Conservation (phyloP, 2,888 invertebrate genomes). For the Pristionchus mayeri region DNA sequence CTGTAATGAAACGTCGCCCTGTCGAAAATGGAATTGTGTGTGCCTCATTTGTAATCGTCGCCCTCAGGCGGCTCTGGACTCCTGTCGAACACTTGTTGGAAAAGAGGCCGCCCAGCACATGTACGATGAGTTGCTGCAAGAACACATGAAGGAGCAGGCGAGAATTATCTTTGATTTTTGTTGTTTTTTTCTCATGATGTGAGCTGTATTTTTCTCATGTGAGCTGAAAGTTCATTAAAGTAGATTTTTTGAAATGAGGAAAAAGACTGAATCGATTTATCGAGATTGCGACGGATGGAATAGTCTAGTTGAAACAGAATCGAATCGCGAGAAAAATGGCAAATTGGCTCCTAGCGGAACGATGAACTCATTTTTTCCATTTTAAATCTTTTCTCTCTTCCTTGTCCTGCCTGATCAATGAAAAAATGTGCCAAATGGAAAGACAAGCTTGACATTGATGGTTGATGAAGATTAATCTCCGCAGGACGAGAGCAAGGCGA, state of each 20-base stretch:
- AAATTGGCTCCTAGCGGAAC: too few species aligned
- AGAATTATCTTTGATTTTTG: neutral
- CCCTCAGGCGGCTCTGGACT: constrained; percentile 29
- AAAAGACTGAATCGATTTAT: too few species aligned
- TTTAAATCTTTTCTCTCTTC: too few species aligned
- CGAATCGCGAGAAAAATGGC: neutral
- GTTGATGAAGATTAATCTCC: too few species aligned
- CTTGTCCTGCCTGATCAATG: too few species aligned
- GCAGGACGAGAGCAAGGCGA: constrained; percentile 55
- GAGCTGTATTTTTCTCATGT: too few species aligned
- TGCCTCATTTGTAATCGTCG: neutral
- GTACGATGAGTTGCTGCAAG: constrained; percentile 60
- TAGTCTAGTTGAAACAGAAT: neutral
- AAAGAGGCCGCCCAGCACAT: constrained; percentile 64
- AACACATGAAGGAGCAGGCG: constrained; percentile 43
- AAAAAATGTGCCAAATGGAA: too few species aligned
- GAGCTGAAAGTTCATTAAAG: too few species aligned
- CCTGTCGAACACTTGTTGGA: constrained; percentile 58
- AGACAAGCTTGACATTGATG: too few species aligned
- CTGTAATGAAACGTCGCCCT: neutral
- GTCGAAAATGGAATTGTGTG: neutral
- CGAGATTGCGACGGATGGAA: neutral
- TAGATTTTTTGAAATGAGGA: too few species aligned
- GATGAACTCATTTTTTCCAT: constrained; percentile 51
- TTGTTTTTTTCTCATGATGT: too few species aligned